Base-by-base conservation (phyloP, 2,888 invertebrate genomes). In the Piscicola geometra region DNA sequence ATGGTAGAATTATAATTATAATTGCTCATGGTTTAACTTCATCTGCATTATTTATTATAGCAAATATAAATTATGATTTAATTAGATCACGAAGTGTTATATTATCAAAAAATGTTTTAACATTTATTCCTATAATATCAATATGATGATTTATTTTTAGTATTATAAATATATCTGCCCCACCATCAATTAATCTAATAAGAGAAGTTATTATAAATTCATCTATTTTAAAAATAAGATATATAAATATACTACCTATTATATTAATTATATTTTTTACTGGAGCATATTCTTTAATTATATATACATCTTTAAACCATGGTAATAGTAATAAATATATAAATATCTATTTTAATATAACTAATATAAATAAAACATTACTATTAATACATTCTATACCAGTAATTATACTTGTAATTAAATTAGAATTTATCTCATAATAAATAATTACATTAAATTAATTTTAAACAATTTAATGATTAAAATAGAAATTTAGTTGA, bases 111-210 rank as follows among this genome's bases (percentile, higher is more conserved):
- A 90, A 90, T 0, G 81, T 90, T 86, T 86, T 89, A 83, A 88
- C 86, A 86, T 87, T 88, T 85, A 88, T 88, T 81, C 89, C 89
- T 82, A 86, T 87, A 0, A 85, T 90, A 82, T 84, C 87, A 80
- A 86, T 90, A 81, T 89, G 89, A 41, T 90, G 90, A 86, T 90
- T 91, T 89, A 86, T 90, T 84, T 86, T 90, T 81, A 85, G 75
- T n/a, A 69, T 73, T 50, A 86, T 87, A 47, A 90, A 90, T 89
- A 90, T 90, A 83, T 88, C 90, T 0, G 88, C 89, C 71, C 90
- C 90, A 0, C 89, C 90, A 1, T 88, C 89, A 12, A 86, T 90
- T 85, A 90, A 90, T 89, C 88, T 90, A 84, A 83, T 90, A 79
- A 88, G 89, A 0, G 90, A 90, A 85, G 88, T 90, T 88, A 86